A percentile compares a stretch with the other conserved stretches of the same genome.
Evolutionary conservation across 2,113 vertebrate genomes (phyloP).

Genomic region (Ptilorrhoa leucosticta): DNA sequence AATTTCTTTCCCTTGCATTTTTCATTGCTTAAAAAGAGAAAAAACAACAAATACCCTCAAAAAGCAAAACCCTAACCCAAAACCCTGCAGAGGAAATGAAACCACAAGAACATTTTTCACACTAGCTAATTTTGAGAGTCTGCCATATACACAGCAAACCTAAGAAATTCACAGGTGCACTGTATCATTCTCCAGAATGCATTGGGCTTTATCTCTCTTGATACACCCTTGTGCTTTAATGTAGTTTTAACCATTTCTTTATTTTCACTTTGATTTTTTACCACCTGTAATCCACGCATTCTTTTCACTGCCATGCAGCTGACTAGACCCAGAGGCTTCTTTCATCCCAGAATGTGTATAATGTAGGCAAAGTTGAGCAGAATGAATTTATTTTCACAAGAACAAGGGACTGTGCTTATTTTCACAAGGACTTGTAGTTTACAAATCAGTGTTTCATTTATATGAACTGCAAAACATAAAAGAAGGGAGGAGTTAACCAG

Average conservation of each 20-base stretch:
- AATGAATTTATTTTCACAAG: slow-evolving; percentile 1
- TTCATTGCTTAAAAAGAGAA: background rate
- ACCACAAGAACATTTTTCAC: background rate
- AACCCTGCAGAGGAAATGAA: background rate
- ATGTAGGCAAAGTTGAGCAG: background rate
- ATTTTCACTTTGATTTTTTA: background rate
- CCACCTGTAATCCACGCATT: background rate
- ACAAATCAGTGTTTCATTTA: slow-evolving; percentile 37
- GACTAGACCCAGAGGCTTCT: background rate
- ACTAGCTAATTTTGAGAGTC: background rate
- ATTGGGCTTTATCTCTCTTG: background rate
- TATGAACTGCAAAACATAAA: slow-evolving; percentile 13
- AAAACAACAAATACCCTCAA: background rate
- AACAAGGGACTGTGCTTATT: background rate
- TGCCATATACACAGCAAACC: background rate
- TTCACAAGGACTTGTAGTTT: slow-evolving; percentile 16
- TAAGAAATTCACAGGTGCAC: background rate
- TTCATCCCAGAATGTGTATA: background rate
- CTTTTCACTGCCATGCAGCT: background rate
- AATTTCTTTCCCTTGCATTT: background rate
- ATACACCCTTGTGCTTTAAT: background rate
- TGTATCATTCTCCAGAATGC: background rate
- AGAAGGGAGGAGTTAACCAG: slow-evolving; percentile 13
- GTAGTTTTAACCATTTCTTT: background rate
- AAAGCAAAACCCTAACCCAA: background rate